phyloP scores from a whole-genome alignment of 1,140 invertebrate genomes.

The Saxidomus purpurata region DNA sequence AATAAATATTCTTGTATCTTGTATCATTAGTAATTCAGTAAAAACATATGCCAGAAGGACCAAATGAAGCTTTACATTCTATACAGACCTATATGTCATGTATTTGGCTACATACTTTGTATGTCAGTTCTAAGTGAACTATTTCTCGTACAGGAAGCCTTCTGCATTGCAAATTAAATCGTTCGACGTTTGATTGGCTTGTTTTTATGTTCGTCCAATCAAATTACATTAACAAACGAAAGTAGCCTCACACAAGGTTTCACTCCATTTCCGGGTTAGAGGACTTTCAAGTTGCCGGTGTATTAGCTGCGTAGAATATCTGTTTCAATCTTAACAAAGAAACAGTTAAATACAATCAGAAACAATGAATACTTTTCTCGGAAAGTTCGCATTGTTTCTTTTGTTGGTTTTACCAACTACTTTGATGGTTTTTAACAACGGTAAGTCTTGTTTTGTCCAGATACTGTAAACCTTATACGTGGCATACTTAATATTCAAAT shows the following conservation, averaged over 20 bases:
- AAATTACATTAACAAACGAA: not conserved
- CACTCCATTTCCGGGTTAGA: not conserved
- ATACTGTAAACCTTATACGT: not conserved
- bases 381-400: constrained; percentile 77
- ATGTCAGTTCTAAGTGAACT: no score
- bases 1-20: no score
- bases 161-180: no score
- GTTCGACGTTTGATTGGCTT: no score
- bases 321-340: not conserved
- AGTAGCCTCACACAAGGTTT: not conserved
- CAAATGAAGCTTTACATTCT: no score
- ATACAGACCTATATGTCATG: no score
- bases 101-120: no score
- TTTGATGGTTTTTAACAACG: constrained; percentile 76
- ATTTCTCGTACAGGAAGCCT: no score
- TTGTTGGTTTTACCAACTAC: constrained; percentile 79
- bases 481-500: no score
- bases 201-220: no score
- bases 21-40: no score
- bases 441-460: constrained; percentile 66
- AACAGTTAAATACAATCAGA: not conserved
- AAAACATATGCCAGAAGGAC: no score
- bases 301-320: not conserved
- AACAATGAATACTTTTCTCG: constrained; percentile 60
- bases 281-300: not conserved